phyloP scores from a whole-genome alignment of 1,140 invertebrate genomes.

The Eupeodes corollae region DNA sequence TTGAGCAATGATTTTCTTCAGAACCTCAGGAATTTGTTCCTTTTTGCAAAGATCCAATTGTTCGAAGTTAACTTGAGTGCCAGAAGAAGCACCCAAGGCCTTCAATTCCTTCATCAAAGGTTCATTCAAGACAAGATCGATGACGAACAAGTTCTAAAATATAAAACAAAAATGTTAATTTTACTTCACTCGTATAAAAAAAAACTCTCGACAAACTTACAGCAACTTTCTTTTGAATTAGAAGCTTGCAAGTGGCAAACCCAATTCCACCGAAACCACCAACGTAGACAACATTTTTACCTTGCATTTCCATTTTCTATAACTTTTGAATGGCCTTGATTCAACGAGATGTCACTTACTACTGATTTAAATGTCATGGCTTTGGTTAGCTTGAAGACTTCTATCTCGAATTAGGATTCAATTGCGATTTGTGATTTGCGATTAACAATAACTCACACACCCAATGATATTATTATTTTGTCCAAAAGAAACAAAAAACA shows the following conservation, averaged over 20 bases:
- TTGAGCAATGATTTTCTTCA: neutral
- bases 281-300: conserved; percentile 1
- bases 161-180: neutral
- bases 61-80: neutral
- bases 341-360: too few species aligned
- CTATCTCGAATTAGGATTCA: too few species aligned
- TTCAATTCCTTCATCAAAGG: neutral
- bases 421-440: too few species aligned
- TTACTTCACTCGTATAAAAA: too few species aligned
- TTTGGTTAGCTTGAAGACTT: too few species aligned
- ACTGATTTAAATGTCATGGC: too few species aligned
- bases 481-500: too few species aligned
- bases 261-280: conserved; percentile 2
- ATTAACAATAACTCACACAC: too few species aligned
- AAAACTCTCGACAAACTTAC: neutral
- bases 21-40: neutral
- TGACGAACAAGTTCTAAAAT: neutral
- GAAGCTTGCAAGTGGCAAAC: neutral
- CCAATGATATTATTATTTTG: too few species aligned
- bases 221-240: conserved; percentile 4
- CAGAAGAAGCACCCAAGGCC: neutral
- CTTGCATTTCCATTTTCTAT: neutral
- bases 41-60: conserved; percentile 3
- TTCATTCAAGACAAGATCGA: neutral
- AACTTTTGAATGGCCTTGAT: neutral